Conservation (phyloP, 2,113 vertebrate genomes). For the Sula dactylatra region DNA sequence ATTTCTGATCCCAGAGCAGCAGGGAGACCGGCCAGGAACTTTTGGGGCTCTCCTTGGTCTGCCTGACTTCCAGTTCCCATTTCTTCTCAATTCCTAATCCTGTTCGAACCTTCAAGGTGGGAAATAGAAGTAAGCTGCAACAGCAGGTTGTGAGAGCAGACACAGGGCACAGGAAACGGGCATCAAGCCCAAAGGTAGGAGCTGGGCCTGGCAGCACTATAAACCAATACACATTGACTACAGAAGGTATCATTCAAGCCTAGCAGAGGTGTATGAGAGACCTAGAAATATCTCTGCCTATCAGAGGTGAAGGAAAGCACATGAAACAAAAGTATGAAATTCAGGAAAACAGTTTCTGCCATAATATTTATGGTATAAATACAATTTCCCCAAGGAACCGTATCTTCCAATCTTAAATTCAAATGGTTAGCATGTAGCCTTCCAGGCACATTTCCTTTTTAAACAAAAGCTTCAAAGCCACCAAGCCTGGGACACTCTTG, state of each 20-base stretch:
- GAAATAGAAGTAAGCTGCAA: neutral
- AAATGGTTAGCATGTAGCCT: neutral
- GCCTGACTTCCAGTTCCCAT: neutral
- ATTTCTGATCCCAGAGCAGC: neutral
- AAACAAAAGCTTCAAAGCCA: neutral
- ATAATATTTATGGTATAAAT: neutral
- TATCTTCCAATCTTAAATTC: neutral
- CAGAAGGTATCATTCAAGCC: neutral
- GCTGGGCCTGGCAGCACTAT: neutral
- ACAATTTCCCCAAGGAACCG: neutral
- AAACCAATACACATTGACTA: neutral
- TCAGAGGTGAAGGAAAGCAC: neutral
- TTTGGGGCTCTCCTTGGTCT: neutral
- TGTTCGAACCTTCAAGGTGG: neutral
- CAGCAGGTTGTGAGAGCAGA: neutral
- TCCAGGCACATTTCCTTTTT: neutral
- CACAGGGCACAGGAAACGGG: neutral
- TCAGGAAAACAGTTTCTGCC: neutral
- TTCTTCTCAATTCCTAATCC: neutral
- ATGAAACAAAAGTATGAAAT: neutral
- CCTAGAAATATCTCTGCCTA: neutral
- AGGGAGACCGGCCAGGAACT: neutral
- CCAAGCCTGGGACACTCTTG: neutral
- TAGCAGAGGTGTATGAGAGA: neutral
- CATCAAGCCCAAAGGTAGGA: neutral